Base-by-base conservation (phyloP, 2,888 invertebrate genomes). In the Cataglyphis cursor region DNA sequence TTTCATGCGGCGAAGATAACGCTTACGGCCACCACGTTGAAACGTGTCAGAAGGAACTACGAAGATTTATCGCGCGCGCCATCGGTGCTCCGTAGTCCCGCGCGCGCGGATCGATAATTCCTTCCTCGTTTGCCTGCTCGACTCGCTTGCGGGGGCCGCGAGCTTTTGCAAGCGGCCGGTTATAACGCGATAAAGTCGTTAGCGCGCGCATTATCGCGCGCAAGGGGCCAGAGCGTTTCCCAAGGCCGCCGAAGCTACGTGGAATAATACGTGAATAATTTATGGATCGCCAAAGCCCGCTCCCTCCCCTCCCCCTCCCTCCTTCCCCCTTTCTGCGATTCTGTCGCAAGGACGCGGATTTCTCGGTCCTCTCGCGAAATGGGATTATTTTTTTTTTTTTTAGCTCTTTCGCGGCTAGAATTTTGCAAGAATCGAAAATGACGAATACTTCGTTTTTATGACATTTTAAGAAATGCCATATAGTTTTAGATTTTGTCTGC, bases 171-270 rank as follows among this genome's bases (percentile, higher is more conserved):
- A 88, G 86, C 90, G 65, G 38, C 85, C 86, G 84, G 81, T 83
- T 84, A 84, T 85, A 89, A 90, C 90, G 90, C 90, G 90, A 90
- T 90, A 90, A 90, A 90, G 90, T 90, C 90, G 90, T 90, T 90
- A 90, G 84, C 90, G 89, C 82, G 75, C 89, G 90, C 87, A 90
- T 90, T 90, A 90, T 90, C 90, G 88, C 83, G 61, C 82, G 75
- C 82, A 64, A 64, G 62, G 44, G 88, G 65, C 81, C 85, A 44
- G 21, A 61, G 61, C 83, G 68, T 85, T 87, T 88, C 84, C 89
- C 88, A 90, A 90, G 90, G 88, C 90, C 90, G 72, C 68, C 85
- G 62, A 81, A 82, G 70, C 86, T 54, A 78, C 80, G 83, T 8
- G 88, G 87, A 90, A 90, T 90, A 90, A 90, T 90, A 90, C 85